Evolutionary conservation across 2,113 vertebrate species (phyloP).

Genomic region (Chionis minor): DNA sequence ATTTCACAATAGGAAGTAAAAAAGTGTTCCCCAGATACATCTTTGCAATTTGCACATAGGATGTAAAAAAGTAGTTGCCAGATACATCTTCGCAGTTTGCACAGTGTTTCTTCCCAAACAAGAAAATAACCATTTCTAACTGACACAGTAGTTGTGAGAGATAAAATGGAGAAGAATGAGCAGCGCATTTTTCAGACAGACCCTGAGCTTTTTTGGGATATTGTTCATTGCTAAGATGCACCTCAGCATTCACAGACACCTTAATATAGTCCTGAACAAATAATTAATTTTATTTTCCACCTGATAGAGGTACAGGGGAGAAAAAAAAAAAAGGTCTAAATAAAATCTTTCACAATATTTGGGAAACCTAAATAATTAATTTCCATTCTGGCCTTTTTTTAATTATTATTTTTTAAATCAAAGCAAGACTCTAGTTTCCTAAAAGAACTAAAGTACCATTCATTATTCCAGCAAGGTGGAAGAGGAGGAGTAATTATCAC

Average conservation of each 20-base stretch:
- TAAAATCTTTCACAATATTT: slow-evolving; percentile 45
- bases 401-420: not conserved
- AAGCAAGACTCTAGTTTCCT: not conserved
- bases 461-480: not conserved
- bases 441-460: not conserved
- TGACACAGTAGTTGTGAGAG: not conserved
- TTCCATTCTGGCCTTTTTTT: not conserved
- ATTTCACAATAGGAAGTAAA: not conserved
- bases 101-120: not conserved
- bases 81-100: not conserved
- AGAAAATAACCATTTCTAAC: not conserved
- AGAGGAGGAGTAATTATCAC: not conserved
- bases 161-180: not conserved
- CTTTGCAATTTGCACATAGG: not conserved
- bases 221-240: not conserved
- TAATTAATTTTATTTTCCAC: slow-evolving; percentile 18
- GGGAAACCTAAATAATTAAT: slow-evolving; percentile 43
- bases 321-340: not conserved
- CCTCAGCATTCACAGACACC: not conserved
- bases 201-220: not conserved
- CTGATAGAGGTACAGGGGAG: accelerated
- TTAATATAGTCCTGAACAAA: not conserved
- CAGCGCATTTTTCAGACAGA: accelerated
- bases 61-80: not conserved
- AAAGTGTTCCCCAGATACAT: not conserved